Evolutionary conservation across 1,140 invertebrate genomes (phyloP).

Genomic region (Ceratina calcarata): DNA sequence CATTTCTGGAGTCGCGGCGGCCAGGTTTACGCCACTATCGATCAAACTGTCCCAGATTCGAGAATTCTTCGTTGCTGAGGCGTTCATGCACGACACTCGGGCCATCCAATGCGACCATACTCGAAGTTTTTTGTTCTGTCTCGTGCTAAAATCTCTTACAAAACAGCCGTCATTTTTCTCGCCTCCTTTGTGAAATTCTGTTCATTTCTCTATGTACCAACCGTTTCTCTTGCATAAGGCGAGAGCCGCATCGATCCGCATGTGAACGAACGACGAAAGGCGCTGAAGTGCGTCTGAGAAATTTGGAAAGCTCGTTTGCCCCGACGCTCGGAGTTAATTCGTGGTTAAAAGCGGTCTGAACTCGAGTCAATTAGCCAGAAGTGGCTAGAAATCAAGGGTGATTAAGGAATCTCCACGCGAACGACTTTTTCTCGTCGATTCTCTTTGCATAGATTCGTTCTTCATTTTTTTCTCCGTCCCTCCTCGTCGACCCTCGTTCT

Average conservation of each 20-base stretch:
- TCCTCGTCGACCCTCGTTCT: background rate
- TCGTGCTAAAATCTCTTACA: background rate
- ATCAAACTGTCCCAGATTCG: constrained; percentile 62
- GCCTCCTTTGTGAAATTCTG: background rate
- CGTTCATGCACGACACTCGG: constrained; percentile 11
- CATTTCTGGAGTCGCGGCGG: constrained; percentile 40
- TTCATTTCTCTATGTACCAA: background rate
- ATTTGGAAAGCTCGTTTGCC: constrained; percentile 19
- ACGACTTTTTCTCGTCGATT: constrained; percentile 5
- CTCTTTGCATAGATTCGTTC: constrained; percentile 17
- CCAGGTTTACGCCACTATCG: constrained; percentile 56
- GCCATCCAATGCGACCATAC: background rate
- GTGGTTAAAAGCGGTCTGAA: constrained; percentile 29
- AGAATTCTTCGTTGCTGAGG: constrained; percentile 42
- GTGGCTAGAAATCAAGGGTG: constrained; percentile 26
- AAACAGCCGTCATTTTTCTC: background rate
- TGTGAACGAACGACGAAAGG: no score
- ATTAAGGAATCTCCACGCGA: constrained; percentile 19
- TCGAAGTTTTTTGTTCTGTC: background rate
- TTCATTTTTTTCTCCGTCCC: background rate
- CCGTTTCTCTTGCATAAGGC: no score
- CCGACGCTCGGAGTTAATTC: constrained; percentile 6
- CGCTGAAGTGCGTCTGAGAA: constrained; percentile 15
- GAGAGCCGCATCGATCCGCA: no score
- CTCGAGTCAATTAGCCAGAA: constrained; percentile 30